phyloP scores from a whole-genome alignment of 2,113 vertebrate genomes.

The Cololabis saira region DNA sequence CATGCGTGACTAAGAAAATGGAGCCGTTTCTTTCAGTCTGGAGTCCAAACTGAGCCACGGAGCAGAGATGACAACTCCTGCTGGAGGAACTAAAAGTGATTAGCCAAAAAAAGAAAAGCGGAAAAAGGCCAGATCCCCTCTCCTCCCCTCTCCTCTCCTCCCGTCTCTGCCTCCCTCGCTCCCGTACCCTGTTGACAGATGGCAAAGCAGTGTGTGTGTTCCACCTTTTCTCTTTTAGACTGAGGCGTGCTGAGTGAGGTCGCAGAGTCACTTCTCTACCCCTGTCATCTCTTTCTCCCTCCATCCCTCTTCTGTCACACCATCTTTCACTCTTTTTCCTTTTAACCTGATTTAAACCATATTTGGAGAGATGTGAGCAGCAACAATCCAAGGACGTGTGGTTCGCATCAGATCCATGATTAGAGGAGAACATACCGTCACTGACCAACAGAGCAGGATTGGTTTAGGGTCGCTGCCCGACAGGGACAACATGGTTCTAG shows the following conservation, averaged over 20 bases:
- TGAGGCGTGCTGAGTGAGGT: slow-evolving; percentile 68
- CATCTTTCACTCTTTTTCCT: slow-evolving; percentile 36
- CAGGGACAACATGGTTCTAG: slow-evolving; percentile 49
- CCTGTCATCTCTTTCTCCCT: slow-evolving; percentile 18
- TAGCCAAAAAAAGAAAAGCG: slow-evolving; percentile 35
- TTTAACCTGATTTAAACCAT: slow-evolving; percentile 27
- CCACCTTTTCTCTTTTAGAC: slow-evolving; percentile 78
- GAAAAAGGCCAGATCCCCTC: slow-evolving; percentile 16
- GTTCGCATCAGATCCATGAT: slow-evolving; percentile 38
- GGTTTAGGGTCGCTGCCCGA: slow-evolving; percentile 55
- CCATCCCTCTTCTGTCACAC: slow-evolving; percentile 28
- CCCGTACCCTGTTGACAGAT: slow-evolving; percentile 73
- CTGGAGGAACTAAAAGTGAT: slow-evolving; percentile 49
- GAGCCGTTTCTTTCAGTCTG: slow-evolving; percentile 23
- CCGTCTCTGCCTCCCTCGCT: slow-evolving; percentile 19
- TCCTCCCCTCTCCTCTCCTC: slow-evolving; percentile 35
- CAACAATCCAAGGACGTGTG: not conserved
- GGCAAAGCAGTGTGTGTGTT: slow-evolving; percentile 79
- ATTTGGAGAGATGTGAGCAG: slow-evolving; percentile 17
- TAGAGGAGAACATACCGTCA: slow-evolving; percentile 12
- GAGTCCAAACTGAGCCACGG: slow-evolving; percentile 16
- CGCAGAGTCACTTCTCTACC: slow-evolving; percentile 44
- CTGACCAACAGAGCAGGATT: slow-evolving; percentile 52
- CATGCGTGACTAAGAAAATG: slow-evolving; percentile 32
- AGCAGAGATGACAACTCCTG: slow-evolving; percentile 31